Percentiles rank a stretch among this genome's conserved stretches.
phyloP scores from a whole-genome alignment of 1,140 invertebrate genomes.

The Epicauta chinensis region DNA sequence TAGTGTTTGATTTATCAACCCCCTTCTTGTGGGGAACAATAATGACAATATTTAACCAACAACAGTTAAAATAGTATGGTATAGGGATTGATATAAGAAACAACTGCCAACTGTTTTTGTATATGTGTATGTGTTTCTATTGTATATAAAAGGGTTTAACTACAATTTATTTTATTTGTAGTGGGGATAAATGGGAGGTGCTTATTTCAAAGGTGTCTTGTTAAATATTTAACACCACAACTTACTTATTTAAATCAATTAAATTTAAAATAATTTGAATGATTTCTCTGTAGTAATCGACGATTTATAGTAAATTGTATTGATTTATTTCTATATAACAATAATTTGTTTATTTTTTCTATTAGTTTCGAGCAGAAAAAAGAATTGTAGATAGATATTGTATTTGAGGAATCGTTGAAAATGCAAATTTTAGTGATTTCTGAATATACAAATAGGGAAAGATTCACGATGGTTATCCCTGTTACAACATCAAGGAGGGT shows the following conservation, averaged over 20 bases:
- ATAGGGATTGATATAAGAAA: constrained; percentile 12
- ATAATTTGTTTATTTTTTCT: too few relatives aligned
- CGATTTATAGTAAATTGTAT: too few relatives aligned
- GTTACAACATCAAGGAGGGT: constrained; percentile 14
- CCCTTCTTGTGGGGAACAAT: constrained; percentile 5
- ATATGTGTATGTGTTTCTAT: too few relatives aligned
- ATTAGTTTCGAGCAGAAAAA: too few relatives aligned
- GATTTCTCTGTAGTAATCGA: too few relatives aligned
- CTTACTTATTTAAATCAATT: not conserved
- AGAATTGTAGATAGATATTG: too few relatives aligned
- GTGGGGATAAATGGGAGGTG: constrained; percentile 17
- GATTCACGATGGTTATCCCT: constrained; percentile 22
- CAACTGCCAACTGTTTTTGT: constrained; percentile 4
- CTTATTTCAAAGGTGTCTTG: constrained; percentile 3
- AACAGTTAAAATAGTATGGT: constrained; percentile 9
- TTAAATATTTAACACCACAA: constrained; percentile 3
- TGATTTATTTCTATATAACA: too few relatives aligned
- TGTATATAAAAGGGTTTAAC: constrained; percentile 1
- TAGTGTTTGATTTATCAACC: too few relatives aligned
- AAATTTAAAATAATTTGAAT: too few relatives aligned
- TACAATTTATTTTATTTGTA: constrained; percentile 8
- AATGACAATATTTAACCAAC: constrained; percentile 25
- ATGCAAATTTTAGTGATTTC: constrained; percentile 28
- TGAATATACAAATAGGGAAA: constrained; percentile 32
- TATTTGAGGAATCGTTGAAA: constrained; percentile 7